Evolutionary conservation across 2,797 vertebrate genomes (phyloP), one percentile per base, ranked within the genome.

Genomic region (Vipera ursinii): DNA sequence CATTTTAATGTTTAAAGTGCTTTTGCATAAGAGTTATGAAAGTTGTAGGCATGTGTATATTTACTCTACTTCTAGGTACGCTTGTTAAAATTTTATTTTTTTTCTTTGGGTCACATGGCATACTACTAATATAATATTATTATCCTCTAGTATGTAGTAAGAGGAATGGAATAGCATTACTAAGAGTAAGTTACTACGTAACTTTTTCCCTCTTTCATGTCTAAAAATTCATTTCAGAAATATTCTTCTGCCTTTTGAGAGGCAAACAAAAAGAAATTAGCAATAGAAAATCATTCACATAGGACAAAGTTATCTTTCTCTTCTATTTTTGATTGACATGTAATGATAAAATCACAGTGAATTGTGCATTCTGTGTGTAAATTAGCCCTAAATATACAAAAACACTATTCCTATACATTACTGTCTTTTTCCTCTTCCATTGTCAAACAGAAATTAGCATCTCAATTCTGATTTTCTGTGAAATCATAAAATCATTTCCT

Each of bases 401-500:
- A 69, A 51, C 89, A n/a, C 69, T 38, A 69, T 32, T 91, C 38
- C 28, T 89, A n/a, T 93, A 44, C 60, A 91, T 4, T 9, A 53
- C 56, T 87, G 60, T 93, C 78, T 44, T 26, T 44, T 4, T 4
- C 53, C 6, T 44, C 56, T 32, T 88, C 82, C 60, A 63, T 69
- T 89, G 7, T 73, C 51, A 56, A 91, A 69, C 60, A 60, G 59
- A 89, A 88, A 89, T 93, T 78, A 89, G 53, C 89, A 91, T 94
- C 48, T 57, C 78, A 82, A 88, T 53, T 53, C 51, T 53, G 51
- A 53, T 53, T 53, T 53, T 53, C 44, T 91, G 94, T 32, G 53
- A 94, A 95, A 96, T 96, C 93, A 96, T 93, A 96, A 93, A 95
- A 90, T 89, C 93, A 94, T 93, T 95, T 88, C 90, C 85, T 93